Conservation (phyloP, 2,888 invertebrate species). For the Oasisia sp. region DNA sequence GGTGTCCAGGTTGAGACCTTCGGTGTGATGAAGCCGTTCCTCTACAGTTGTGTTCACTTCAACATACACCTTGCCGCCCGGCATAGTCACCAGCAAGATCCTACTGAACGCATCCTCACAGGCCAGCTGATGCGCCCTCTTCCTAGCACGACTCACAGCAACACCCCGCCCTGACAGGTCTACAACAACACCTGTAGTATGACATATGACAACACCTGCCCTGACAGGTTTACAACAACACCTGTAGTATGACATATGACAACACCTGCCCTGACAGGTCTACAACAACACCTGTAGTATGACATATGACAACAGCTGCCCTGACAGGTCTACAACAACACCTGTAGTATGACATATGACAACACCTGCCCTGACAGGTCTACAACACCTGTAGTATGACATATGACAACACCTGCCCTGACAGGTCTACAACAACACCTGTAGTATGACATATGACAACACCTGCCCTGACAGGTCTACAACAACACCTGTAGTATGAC, state of each 20-base stretch:
- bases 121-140: constrained; percentile 51
- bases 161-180: constrained; percentile 49
- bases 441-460: neutral
- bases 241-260: neutral
- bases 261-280: neutral
- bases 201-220: neutral
- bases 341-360: neutral
- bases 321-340: neutral
- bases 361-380: neutral
- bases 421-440: neutral
- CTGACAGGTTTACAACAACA: neutral
- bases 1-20: neutral
- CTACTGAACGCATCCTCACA: constrained; percentile 56
- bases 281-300: neutral
- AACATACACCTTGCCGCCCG: constrained; percentile 53
- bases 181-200: constrained; percentile 36
- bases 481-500: too few relatives aligned
- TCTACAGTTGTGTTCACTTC: constrained; percentile 52
- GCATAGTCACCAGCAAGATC: constrained; percentile 50
- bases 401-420: neutral
- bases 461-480: neutral
- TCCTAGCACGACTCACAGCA: constrained; percentile 51
- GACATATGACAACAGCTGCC: neutral
- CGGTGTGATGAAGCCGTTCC: constrained; percentile 24
- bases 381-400: neutral